Conservation (phyloP, 2,888 invertebrate genomes). For the Agonopterix alstromeriana region DNA sequence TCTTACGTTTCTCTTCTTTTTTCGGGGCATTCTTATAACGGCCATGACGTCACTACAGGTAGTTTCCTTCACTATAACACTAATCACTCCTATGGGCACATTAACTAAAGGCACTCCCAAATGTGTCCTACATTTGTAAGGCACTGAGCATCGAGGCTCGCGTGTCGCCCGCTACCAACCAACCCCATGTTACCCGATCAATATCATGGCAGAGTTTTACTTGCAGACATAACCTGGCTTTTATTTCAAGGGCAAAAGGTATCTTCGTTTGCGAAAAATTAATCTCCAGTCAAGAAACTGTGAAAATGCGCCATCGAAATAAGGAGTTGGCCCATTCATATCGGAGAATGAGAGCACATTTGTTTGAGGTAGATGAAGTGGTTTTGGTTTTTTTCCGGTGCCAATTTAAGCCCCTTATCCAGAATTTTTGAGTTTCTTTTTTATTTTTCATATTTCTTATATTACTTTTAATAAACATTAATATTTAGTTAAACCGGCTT, state of each 20-base stretch:
- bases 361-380: no score
- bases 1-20: constrained; percentile 18
- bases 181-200: constrained; percentile 25
- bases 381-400: no score
- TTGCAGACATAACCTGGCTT: constrained; percentile 19
- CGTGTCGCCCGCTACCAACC: constrained; percentile 6
- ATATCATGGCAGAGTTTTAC: constrained; percentile 31
- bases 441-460: no score
- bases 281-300: neutral
- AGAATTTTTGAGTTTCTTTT: no score
- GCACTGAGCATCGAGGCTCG: constrained; percentile 8
- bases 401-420: no score
- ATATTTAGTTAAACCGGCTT: no score
- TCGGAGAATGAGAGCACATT: no score
- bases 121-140: constrained; percentile 6
- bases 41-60: constrained; percentile 19
- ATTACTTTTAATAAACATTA: no score
- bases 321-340: neutral
- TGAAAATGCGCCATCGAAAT: neutral
- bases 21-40: constrained; percentile 23
- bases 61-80: neutral
- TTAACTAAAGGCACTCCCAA: constrained; percentile 11
- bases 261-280: neutral
- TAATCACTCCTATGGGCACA: constrained; percentile 5
- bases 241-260: constrained; percentile 2